phyloP scores from a whole-genome alignment of 64 coral and sea anemone genomes.

The Exaiptasia diaphana region DNA sequence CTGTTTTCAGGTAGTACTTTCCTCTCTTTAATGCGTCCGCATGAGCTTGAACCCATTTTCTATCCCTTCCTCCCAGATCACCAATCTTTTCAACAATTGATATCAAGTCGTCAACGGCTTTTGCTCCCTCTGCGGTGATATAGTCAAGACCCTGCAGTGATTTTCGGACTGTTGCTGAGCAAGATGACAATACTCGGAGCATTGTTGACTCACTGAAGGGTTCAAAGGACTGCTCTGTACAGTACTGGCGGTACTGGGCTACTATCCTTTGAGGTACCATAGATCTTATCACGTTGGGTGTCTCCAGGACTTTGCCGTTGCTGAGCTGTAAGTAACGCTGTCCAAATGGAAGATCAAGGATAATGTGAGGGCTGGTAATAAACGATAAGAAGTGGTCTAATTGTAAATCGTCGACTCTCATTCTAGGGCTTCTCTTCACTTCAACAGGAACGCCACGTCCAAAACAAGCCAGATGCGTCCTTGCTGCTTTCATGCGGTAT shows the following conservation, averaged over 20 bases:
- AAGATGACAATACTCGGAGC: neutral
- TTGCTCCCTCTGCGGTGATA: constrained; percentile 31
- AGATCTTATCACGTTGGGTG: neutral
- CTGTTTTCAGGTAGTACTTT: constrained; percentile 56
- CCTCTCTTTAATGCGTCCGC: constrained; percentile 25
- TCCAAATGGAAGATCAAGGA: neutral
- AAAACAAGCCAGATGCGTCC: constrained; percentile 32
- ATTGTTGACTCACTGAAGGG: constrained; percentile 9
- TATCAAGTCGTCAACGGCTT: constrained; percentile 25
- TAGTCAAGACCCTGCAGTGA: neutral
- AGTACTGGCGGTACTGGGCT: neutral
- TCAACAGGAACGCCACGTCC: constrained; percentile 54
- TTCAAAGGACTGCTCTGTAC: neutral
- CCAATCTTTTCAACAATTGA: neutral
- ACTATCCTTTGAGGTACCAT: neutral
- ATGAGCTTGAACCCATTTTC: constrained; percentile 1
- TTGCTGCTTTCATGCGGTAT: constrained; percentile 41
- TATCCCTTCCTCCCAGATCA: neutral
- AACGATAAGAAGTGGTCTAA: constrained; percentile 25
- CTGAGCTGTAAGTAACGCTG: neutral
- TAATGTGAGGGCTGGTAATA: neutral
- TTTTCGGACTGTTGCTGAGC: neutral
- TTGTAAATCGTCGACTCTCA: constrained; percentile 11
- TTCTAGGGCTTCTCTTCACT: constrained; percentile 17
- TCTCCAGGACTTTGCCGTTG: neutral